Evolutionary conservation across 1,140 invertebrate species (phyloP).

Genomic region (Anastrepha obliqua): DNA sequence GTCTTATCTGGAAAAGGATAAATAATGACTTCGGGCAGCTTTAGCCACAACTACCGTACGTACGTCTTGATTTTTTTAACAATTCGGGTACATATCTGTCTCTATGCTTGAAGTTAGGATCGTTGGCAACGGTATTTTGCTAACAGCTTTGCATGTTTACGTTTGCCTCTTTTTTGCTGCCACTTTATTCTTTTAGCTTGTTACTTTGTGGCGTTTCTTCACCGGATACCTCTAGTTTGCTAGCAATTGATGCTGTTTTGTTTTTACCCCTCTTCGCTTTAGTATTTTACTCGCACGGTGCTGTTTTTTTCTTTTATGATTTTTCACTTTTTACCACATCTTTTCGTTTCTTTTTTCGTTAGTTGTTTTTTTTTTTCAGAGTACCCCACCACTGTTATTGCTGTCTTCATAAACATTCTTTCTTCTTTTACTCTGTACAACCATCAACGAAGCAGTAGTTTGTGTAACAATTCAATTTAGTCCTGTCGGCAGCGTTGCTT

Average conservation of each 20-base stretch:
- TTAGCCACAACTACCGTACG: too few relatives aligned
- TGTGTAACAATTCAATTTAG: slow-evolving; percentile 32
- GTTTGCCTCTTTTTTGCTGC: too few relatives aligned
- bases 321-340: not conserved
- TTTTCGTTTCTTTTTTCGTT: too few relatives aligned
- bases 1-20: too few relatives aligned
- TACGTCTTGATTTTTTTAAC: too few relatives aligned
- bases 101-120: too few relatives aligned
- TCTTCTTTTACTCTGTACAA: not conserved
- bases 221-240: not conserved
- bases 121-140: too few relatives aligned
- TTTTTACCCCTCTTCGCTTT: not conserved
- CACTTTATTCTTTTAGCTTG: too few relatives aligned
- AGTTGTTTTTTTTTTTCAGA: too few relatives aligned
- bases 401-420: not conserved
- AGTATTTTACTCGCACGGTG: not conserved
- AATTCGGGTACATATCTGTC: too few relatives aligned
- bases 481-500: not conserved
- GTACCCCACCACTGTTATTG: not conserved
- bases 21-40: too few relatives aligned
- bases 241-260: not conserved
- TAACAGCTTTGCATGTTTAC: too few relatives aligned
- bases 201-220: not conserved
- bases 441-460: slow-evolving; percentile 2
- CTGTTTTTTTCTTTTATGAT: slow-evolving; percentile 21